These are phyloP conservation scores for Corythoichthys intestinalis DNA, from an alignment of 2,113 vertebrate genomes.

Conservation along the genomic window DNA sequence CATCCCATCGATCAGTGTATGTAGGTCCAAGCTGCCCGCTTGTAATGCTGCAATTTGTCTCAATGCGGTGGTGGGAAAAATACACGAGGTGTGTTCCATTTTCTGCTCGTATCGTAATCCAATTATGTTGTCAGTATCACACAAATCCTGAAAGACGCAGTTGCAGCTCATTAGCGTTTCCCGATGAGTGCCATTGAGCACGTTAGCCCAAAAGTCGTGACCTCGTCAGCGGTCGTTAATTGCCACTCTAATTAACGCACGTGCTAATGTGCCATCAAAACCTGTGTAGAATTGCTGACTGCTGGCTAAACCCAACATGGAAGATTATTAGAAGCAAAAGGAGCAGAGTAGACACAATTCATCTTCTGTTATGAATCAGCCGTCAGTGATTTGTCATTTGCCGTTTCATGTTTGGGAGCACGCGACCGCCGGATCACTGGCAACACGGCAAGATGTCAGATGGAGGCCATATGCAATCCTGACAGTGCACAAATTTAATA, in stretches of 20 bases:
- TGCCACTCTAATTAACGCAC: slow-evolving; percentile 52
- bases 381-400: slow-evolving; percentile 49
- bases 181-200: slow-evolving; percentile 3
- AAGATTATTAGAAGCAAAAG: slow-evolving; percentile 9
- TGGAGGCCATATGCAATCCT: slow-evolving; percentile 18
- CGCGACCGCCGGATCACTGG: slow-evolving; percentile 11
- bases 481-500: neutral
- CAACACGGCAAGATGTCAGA: slow-evolving; percentile 15
- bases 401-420: slow-evolving; percentile 43
- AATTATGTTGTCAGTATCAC: neutral
- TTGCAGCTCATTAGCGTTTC: slow-evolving; percentile 23
- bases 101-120: neutral
- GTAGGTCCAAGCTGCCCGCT: neutral
- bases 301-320: slow-evolving; percentile 12
- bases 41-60: neutral
- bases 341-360: slow-evolving; percentile 34
- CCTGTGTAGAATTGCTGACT: slow-evolving; percentile 42
- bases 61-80: neutral
- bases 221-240: slow-evolving; percentile 50
- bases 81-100: neutral
- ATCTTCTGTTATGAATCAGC: slow-evolving; percentile 41
- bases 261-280: slow-evolving; percentile 32
- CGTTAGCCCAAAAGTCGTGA: slow-evolving; percentile 9
- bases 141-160: slow-evolving; percentile 7
- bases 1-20: neutral